Evolutionary conservation across 2,113 vertebrate species (phyloP).

Genomic region (Neogobius melanostomus): DNA sequence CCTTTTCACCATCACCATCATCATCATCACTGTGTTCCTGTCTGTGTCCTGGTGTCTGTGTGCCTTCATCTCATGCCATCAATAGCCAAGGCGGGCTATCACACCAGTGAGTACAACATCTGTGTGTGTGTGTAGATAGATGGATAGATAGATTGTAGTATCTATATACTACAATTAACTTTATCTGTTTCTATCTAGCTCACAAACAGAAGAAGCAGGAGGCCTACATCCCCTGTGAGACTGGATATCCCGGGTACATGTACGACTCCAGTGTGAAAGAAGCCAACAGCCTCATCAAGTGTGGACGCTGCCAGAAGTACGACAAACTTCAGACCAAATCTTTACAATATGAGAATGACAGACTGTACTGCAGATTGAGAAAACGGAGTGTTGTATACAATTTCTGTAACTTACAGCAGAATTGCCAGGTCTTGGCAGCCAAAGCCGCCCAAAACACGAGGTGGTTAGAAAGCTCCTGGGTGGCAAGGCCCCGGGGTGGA

Average conservation of each 20-base stretch:
- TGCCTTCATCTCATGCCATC: background rate
- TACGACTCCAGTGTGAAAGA: constrained; percentile 84
- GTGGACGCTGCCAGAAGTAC: constrained; percentile 92
- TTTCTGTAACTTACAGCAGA: background rate
- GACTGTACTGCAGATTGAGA: too few species aligned
- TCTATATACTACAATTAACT: background rate
- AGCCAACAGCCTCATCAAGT: constrained; percentile 88
- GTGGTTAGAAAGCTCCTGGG: too few species aligned
- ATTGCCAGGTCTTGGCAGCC: too few species aligned
- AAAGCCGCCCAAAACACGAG: too few species aligned
- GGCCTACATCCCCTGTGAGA: constrained; percentile 87
- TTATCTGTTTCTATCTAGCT: constrained; percentile 67
- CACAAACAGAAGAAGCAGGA: constrained; percentile 91
- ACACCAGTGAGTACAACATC: constrained; percentile 67
- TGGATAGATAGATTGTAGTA: background rate
- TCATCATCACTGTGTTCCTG: background rate
- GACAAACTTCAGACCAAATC: constrained; percentile 33
- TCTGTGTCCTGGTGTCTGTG: background rate
- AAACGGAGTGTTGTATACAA: too few species aligned
- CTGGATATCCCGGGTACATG: constrained; percentile 87
- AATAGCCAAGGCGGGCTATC: constrained; percentile 77
- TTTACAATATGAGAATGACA: background rate
- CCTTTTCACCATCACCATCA: background rate
- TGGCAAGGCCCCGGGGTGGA: too few species aligned
- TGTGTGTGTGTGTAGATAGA: background rate